phyloP scores from a whole-genome alignment of 35 echinoderm and acorn worm species.

The Heliocidaris erythrogramma region DNA sequence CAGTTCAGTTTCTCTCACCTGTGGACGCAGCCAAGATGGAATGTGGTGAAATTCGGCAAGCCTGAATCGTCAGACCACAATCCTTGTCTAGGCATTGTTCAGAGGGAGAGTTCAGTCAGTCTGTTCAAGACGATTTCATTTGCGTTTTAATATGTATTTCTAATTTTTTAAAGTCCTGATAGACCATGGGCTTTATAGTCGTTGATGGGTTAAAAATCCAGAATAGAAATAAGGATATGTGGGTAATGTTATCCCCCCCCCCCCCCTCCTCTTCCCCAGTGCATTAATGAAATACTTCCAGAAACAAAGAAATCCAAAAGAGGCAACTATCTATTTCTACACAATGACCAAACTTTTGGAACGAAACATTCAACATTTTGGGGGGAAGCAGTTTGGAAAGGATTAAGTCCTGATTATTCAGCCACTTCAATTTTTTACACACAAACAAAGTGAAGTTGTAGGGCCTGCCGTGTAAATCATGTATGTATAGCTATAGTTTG shows the following conservation, averaged over 20 bases:
- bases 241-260: too few relatives aligned
- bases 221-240: neutral
- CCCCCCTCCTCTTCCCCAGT: too few relatives aligned
- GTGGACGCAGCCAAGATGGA: neutral
- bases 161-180: neutral
- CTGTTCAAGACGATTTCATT: neutral
- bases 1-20: neutral
- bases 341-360: neutral
- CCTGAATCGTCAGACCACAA: slow-evolving; percentile 1
- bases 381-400: neutral
- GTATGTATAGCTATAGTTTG: neutral
- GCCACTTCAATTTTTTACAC: neutral
- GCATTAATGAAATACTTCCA: too few relatives aligned
- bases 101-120: neutral
- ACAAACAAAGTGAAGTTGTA: neutral
- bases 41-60: neutral
- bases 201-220: neutral
- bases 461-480: neutral
- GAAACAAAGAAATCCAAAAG: too few relatives aligned
- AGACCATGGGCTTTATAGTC: neutral
- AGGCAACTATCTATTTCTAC: neutral
- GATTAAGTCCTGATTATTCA: neutral
- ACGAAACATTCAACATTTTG: neutral
- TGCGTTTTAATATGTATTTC: neutral
- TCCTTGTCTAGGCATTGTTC: neutral